These are phyloP conservation scores for Cordilura impudica DNA, from an alignment of 2,888 invertebrate species.

Conservation along the genomic window DNA sequence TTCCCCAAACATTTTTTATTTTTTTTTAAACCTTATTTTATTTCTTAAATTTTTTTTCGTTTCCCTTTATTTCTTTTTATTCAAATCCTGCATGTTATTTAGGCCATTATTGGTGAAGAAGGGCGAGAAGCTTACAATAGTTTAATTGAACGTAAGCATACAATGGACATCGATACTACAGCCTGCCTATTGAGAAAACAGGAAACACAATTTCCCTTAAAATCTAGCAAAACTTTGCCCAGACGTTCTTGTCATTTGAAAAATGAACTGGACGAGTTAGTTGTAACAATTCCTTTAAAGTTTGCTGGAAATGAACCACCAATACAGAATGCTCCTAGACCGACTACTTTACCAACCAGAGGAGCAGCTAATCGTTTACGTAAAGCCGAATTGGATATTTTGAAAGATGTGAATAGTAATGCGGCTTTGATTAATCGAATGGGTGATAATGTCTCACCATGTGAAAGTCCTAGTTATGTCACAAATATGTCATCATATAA, in stretches of 20 bases:
- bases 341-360: constrained; percentile 76
- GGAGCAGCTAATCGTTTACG: constrained; percentile 72
- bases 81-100: constrained; percentile 69
- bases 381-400: constrained; percentile 67
- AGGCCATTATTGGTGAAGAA: constrained; percentile 91
- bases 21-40: constrained; percentile 31
- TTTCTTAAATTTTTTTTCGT: constrained; percentile 58
- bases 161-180: constrained; percentile 68
- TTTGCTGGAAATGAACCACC: constrained; percentile 64
- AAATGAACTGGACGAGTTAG: constrained; percentile 62
- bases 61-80: constrained; percentile 55
- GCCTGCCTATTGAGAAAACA: constrained; percentile 71
- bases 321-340: constrained; percentile 72
- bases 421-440: constrained; percentile 53
- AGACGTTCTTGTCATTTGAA: constrained; percentile 69
- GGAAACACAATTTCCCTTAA: constrained; percentile 74
- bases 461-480: constrained; percentile 77
- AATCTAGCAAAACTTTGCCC: constrained; percentile 73
- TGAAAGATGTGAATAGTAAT: constrained; percentile 31
- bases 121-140: constrained; percentile 95
- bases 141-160: constrained; percentile 87
- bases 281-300: constrained; percentile 15
- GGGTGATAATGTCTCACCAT: constrained; percentile 67
- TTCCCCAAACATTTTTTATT: constrained; percentile 38
- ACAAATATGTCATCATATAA: constrained; percentile 73